Evolutionary conservation across 2,113 vertebrate genomes (phyloP).

Genomic region (Opisthocomus hoazin): DNA sequence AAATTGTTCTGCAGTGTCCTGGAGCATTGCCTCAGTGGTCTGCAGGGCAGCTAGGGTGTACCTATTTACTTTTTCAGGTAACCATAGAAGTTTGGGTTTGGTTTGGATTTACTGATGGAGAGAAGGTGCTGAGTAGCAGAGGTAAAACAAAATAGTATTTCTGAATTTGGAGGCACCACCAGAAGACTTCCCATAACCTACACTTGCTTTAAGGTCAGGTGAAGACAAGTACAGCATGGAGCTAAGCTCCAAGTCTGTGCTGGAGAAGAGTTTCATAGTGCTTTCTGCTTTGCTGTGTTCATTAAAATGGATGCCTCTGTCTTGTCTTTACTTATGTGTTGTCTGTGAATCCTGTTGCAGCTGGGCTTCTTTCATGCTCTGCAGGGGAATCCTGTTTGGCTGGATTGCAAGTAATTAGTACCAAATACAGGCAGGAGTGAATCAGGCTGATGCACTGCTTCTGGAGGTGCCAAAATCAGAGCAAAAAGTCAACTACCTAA

Average conservation of each 20-base stretch:
- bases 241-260: background rate
- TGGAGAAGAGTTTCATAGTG: background rate
- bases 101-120: background rate
- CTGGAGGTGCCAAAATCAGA: background rate
- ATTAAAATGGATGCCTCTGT: background rate
- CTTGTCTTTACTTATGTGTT: background rate
- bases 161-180: background rate
- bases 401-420: background rate
- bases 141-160: background rate
- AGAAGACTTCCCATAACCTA: background rate
- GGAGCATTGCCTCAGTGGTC: background rate
- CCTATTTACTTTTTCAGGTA: background rate
- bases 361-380: background rate
- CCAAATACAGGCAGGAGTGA: background rate
- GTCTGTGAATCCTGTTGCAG: background rate
- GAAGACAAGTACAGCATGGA: background rate
- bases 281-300: background rate
- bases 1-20: background rate
- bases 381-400: background rate
- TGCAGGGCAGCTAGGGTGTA: background rate
- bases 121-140: background rate
- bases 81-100: background rate
- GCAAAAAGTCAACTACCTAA: background rate
- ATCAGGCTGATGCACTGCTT: background rate
- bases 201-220: background rate